Conservation (phyloP, 2,113 vertebrate species). For the Rallus limicola region DNA sequence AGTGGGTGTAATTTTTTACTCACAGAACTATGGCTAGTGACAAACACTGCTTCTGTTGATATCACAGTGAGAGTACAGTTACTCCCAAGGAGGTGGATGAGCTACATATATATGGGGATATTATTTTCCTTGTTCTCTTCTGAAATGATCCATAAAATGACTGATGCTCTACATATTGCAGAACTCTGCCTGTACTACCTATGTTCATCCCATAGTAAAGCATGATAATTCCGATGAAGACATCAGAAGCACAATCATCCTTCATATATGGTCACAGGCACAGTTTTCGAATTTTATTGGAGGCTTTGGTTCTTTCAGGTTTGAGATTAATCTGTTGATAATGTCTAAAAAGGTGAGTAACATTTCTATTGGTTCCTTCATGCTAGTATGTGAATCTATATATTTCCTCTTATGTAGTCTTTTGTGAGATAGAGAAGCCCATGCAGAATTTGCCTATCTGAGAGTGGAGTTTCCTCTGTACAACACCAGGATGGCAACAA, state of each 20-base stretch:
- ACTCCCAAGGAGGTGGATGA: not conserved
- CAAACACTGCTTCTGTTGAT: not conserved
- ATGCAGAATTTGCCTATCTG: not conserved
- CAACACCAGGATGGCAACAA: not conserved
- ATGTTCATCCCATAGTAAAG: not conserved
- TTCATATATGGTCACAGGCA: slow-evolving; percentile 57
- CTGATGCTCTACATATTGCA: not conserved
- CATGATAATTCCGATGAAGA: not conserved
- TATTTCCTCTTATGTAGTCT: slow-evolving; percentile 41
- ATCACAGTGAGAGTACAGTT: not conserved
- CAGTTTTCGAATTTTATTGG: slow-evolving; percentile 46
- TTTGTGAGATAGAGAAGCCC: not conserved
- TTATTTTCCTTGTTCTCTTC: not conserved
- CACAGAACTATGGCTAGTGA: not conserved
- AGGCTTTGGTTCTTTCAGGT: slow-evolving; percentile 12
- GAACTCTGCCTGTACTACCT: no score
- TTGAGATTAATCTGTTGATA: slow-evolving; percentile 47
- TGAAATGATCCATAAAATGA: not conserved
- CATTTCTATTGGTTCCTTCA: slow-evolving; percentile 54
- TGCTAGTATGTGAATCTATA: not conserved
- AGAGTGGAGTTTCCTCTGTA: not conserved
- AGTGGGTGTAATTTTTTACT: not conserved
- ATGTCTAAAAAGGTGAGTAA: slow-evolving; percentile 56
- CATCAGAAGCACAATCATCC: not conserved
- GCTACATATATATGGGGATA: not conserved